Evolutionary conservation across 2,888 invertebrate genomes (phyloP).

Genomic region (Drosophila eohydei): DNA sequence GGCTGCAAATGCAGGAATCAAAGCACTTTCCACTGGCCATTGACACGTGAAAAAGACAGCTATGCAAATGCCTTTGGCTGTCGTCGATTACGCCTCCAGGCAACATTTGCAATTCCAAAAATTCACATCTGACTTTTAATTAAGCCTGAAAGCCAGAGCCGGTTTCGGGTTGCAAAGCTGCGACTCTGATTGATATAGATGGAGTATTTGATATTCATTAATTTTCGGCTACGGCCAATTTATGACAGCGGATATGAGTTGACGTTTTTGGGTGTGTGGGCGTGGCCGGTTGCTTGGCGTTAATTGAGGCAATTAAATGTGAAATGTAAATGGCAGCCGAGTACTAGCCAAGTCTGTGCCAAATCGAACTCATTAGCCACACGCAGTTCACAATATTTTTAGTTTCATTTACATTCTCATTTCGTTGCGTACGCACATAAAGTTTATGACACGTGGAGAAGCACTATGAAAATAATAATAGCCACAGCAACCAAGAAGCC

Average conservation of each 20-base stretch:
- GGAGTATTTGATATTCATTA: constrained; percentile 19
- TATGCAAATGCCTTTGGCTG: constrained; percentile 53
- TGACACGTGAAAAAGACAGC: constrained; percentile 25
- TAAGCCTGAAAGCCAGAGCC: constrained; percentile 38
- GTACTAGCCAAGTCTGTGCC: constrained; percentile 19
- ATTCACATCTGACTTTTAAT: constrained; percentile 56
- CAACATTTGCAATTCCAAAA: constrained; percentile 35
- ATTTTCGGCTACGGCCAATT: constrained; percentile 40
- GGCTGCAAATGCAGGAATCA: constrained; percentile 26
- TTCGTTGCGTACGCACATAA: constrained; percentile 20
- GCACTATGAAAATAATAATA: constrained; percentile 30
- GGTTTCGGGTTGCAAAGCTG: constrained; percentile 28
- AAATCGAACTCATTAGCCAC: constrained; percentile 66
- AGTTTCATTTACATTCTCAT: not conserved
- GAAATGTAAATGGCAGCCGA: constrained; percentile 37
- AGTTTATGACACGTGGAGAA: constrained; percentile 60
- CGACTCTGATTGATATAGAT: constrained; percentile 22
- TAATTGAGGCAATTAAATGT: constrained; percentile 74
- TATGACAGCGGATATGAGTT: constrained; percentile 75
- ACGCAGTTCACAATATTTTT: constrained; percentile 44
- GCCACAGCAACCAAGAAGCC: constrained; percentile 20
- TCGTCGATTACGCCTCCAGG: constrained; percentile 33
- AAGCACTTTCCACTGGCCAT: constrained; percentile 69
- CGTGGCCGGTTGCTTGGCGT: constrained; percentile 56
- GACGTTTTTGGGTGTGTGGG: constrained; percentile 54